These are phyloP conservation scores for Melopsittacus undulatus DNA, from an alignment of 2,797 vertebrate genomes.

Conservation along the genomic window DNA sequence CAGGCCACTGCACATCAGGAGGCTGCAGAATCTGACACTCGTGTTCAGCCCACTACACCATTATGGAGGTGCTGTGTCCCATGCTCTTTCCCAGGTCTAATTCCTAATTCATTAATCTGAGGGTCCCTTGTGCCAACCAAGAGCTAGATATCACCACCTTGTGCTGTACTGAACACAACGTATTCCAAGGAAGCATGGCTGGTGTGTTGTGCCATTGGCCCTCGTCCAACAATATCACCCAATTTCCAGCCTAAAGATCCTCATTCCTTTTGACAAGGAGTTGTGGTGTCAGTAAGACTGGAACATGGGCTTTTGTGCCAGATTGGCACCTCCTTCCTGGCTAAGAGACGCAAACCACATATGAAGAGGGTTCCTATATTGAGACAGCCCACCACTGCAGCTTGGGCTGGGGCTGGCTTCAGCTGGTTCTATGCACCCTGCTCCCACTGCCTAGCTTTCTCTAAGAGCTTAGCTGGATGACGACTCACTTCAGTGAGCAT, in stretches of 20 bases:
- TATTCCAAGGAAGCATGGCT: not conserved
- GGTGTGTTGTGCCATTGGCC: not conserved
- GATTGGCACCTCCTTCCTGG: not conserved
- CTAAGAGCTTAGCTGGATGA: constrained; percentile 52
- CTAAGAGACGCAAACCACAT: not conserved
- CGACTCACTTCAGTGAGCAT: constrained; percentile 59
- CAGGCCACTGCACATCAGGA: not conserved
- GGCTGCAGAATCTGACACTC: not conserved
- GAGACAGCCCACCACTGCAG: not conserved
- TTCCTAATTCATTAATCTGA: accelerated
- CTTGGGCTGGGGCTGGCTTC: not conserved
- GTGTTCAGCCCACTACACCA: not conserved
- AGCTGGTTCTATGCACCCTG: not conserved
- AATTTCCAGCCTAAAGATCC: not conserved
- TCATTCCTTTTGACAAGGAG: constrained; percentile 10
- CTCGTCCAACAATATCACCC: not conserved
- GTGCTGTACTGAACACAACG: not conserved
- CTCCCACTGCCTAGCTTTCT: not conserved
- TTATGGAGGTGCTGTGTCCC: not conserved
- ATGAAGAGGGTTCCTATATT: not conserved
- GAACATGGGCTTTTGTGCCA: not conserved
- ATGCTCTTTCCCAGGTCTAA: not conserved
- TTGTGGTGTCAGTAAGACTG: not conserved
- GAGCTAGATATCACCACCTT: not conserved
- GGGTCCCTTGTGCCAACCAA: not conserved